Conservation (phyloP, 30 jellyfish, hydroid and myxozoan species). For the Aurelia coerulea region DNA sequence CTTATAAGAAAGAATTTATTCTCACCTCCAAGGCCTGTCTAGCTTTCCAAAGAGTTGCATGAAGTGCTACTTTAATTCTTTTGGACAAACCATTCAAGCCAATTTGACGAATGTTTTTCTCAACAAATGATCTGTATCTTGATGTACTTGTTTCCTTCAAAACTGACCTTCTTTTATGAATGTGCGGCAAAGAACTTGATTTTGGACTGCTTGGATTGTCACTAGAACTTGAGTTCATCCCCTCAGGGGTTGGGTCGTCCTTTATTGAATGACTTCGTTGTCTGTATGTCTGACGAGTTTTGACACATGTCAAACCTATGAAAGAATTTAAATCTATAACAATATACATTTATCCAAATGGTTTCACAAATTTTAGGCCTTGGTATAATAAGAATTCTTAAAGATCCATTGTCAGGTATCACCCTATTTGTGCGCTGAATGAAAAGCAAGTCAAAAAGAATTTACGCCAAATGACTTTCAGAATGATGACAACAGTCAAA, state of each 20-base stretch:
- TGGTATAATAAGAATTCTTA: too few relatives aligned
- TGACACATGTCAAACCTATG: conserved; percentile 79
- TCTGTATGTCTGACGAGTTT: conserved; percentile 63
- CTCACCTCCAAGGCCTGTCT: conserved; percentile 70
- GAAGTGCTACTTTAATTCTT: conserved; percentile 57
- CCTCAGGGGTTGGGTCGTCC: conserved; percentile 4
- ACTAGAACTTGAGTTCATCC: not conserved
- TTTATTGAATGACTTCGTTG: conserved; percentile 41
- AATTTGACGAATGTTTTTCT: conserved; percentile 72
- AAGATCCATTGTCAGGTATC: too few relatives aligned
- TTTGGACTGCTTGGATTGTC: conserved; percentile 8
- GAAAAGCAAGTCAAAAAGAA: too few relatives aligned
- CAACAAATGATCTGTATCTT: conserved; percentile 91
- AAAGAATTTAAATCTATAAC: not conserved
- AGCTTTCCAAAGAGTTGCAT: conserved; percentile 80
- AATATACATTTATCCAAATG: too few relatives aligned
- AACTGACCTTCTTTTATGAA: conserved; percentile 48
- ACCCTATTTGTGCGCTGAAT: too few relatives aligned
- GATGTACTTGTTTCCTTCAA: conserved; percentile 85
- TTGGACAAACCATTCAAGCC: conserved; percentile 77
- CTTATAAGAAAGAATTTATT: not conserved
- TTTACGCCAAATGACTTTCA: too few relatives aligned
- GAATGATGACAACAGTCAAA: too few relatives aligned
- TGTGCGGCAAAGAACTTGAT: conserved; percentile 14
- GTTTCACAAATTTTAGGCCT: too few relatives aligned